phyloP scores from a whole-genome alignment of 2,113 vertebrate genomes.

The Kryptolebias marmoratus region DNA sequence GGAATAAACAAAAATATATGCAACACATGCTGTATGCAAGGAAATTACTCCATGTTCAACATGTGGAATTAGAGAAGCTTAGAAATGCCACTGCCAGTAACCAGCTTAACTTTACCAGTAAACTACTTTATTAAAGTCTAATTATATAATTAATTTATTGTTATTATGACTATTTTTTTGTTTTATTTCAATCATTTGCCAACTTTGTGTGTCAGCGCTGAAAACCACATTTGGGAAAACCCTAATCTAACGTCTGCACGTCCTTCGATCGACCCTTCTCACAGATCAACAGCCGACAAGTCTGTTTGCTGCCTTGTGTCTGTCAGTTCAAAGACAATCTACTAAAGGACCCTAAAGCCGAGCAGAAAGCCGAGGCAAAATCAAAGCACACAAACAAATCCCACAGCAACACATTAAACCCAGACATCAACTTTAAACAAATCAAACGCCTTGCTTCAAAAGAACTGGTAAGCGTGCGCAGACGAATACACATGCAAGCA shows the following conservation, averaged over 20 bases:
- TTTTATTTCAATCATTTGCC: slow-evolving; percentile 26
- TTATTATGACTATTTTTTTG: background rate
- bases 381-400: slow-evolving; percentile 80
- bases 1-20: background rate
- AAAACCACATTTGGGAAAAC: slow-evolving; percentile 54
- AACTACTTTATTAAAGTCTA: background rate
- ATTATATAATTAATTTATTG: background rate
- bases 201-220: slow-evolving; percentile 47
- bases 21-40: background rate
- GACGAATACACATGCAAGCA: slow-evolving; percentile 53
- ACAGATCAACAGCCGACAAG: slow-evolving; percentile 43
- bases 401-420: slow-evolving; percentile 74
- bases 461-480: slow-evolving; percentile 56
- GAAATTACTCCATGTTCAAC: background rate
- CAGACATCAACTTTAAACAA: slow-evolving; percentile 75
- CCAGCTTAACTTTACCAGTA: no score
- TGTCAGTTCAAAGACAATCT: slow-evolving; percentile 71
- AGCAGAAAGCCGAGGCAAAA: slow-evolving; percentile 67
- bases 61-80: background rate
- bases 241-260: slow-evolving; percentile 50
- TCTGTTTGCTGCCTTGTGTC: slow-evolving; percentile 47
- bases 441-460: slow-evolving; percentile 77
- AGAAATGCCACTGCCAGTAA: background rate
- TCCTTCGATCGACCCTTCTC: slow-evolving; percentile 40
- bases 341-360: slow-evolving; percentile 65